Evolutionary conservation across 92 coral and sea anemone species (phyloP).

Genomic region (Bergia sp.): DNA sequence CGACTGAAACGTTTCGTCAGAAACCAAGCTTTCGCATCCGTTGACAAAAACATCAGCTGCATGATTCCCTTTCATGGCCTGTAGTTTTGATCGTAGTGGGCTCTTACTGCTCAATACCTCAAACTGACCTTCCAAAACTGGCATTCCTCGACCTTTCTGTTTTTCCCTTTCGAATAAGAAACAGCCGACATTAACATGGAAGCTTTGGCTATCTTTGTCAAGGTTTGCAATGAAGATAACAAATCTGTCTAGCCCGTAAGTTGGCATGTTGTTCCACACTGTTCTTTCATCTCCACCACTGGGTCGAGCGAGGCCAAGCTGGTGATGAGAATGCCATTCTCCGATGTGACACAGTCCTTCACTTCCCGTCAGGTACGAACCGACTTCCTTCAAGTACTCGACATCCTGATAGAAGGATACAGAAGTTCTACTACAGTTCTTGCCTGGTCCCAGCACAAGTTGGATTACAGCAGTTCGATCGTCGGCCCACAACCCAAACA

Average conservation of each 20-base stretch:
- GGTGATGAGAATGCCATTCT: slow-evolving; percentile 95
- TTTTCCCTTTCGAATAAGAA: slow-evolving; percentile 63
- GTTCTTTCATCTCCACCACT: slow-evolving; percentile 87
- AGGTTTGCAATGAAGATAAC: slow-evolving; percentile 80
- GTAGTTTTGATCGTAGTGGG: slow-evolving; percentile 20
- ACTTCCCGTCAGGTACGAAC: slow-evolving; percentile 54
- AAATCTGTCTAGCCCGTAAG: slow-evolving; percentile 66
- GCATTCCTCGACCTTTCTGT: slow-evolving; percentile 32
- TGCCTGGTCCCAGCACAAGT: slow-evolving; percentile 83
- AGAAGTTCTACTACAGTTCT: slow-evolving; percentile 58
- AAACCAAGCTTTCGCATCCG: background rate
- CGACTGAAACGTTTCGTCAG: background rate
- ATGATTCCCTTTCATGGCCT: background rate
- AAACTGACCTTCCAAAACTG: slow-evolving; percentile 56
- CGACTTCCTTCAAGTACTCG: slow-evolving; percentile 67
- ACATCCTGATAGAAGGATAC: slow-evolving; percentile 82
- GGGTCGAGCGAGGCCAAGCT: slow-evolving; percentile 69
- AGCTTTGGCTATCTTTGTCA: background rate
- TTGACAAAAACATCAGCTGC: background rate
- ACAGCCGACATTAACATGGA: slow-evolving; percentile 52
- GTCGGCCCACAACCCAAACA: slow-evolving; percentile 87
- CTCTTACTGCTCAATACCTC: background rate
- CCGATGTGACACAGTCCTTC: slow-evolving; percentile 90
- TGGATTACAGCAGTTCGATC: slow-evolving; percentile 73
- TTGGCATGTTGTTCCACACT: slow-evolving; percentile 85